A percentile compares a stretch with the other conserved stretches of the same genome.
phyloP scores from a whole-genome alignment of 2,113 vertebrate genomes.

The Myrmophylax atrothorax region DNA sequence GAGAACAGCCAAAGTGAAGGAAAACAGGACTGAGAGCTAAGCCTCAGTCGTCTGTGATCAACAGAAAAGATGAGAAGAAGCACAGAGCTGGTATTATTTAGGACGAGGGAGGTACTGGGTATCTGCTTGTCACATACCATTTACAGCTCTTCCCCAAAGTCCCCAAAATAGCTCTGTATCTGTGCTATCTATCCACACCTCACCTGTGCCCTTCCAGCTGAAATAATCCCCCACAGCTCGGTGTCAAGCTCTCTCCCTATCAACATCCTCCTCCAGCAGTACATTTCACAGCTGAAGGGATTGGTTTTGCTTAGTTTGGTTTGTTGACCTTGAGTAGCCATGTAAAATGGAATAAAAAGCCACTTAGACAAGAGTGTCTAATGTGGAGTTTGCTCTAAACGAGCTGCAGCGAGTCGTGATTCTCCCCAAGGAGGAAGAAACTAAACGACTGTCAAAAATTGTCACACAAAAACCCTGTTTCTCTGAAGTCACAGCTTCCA shows the following conservation, averaged over 20 bases:
- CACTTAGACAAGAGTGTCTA: conserved; percentile 24
- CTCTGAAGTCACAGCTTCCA: background rate
- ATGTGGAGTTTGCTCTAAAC: background rate
- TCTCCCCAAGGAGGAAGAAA: background rate
- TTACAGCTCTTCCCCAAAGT: background rate
- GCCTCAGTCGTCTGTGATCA: background rate
- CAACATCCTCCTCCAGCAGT: background rate
- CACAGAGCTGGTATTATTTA: background rate
- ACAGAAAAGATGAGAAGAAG: background rate
- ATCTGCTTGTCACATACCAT: background rate
- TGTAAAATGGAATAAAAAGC: conserved; percentile 56
- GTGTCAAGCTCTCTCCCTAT: background rate
- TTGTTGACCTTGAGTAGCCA: conserved; percentile 31
- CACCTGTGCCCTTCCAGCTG: conserved; percentile 44
- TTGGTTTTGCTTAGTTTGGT: conserved; percentile 21
- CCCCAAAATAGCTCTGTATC: background rate
- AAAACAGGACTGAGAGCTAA: background rate
- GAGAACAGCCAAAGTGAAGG: accelerated
- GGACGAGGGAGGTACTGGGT: background rate
- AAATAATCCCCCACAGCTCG: background rate
- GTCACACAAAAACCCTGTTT: background rate
- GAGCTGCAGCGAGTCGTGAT: background rate
- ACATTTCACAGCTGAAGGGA: conserved; percentile 51
- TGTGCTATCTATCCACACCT: background rate
- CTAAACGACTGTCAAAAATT: conserved; percentile 16